Base-by-base conservation (phyloP, 2,797 vertebrate species). In the Kryptolebias ocellatus region DNA sequence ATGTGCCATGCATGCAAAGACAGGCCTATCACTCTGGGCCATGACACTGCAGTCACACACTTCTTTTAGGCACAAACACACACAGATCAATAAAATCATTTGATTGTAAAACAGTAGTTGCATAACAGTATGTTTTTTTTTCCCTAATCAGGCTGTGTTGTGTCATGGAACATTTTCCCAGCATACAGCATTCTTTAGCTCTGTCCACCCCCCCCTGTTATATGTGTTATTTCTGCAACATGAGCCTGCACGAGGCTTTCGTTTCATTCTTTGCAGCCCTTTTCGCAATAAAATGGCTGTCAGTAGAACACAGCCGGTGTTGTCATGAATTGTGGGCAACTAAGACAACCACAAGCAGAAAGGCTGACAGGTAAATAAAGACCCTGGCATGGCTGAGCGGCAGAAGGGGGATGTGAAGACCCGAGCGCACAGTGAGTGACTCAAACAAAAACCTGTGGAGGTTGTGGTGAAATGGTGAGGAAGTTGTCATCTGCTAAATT, bases 11-110 rank as follows among this genome's bases (percentile, higher is more conserved):
- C 91, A 50, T 89, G 92, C 88, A 84, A 64, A 53, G 83, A 90
- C 92, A 93, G 75, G 89, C 82, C 88, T 72, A 53, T 76, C 64
- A 31, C 70, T 89, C 70, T 79, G 86, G 91, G 88, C 90, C 58
- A 16, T 52, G 68, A 55, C 29, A 0, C 63, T 75, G 64, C 53
- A 55, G 53, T 79, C 71, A 69, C 83, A 83, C 67, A 42, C 64
- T 79, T 61, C 45, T 78, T 71, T 79, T 53, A 75, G 70, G 67
- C 63, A 83, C 49, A 72, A 74, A 84, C 79, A 73, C 72, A 66
- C 67, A 60, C 29, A 60, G 60, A 87, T 90, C 78, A 81, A 85
- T 87, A 62, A 78, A 84, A 80, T 67, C 79, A 79, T 75, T 65
- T 80, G 12, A 60, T 62, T 64, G 57, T 73, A 50, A 73, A 70